Evolutionary conservation across 2,797 vertebrate species (phyloP), one percentile per base, ranked within the genome.

Genomic region (Ciconia nigra): DNA sequence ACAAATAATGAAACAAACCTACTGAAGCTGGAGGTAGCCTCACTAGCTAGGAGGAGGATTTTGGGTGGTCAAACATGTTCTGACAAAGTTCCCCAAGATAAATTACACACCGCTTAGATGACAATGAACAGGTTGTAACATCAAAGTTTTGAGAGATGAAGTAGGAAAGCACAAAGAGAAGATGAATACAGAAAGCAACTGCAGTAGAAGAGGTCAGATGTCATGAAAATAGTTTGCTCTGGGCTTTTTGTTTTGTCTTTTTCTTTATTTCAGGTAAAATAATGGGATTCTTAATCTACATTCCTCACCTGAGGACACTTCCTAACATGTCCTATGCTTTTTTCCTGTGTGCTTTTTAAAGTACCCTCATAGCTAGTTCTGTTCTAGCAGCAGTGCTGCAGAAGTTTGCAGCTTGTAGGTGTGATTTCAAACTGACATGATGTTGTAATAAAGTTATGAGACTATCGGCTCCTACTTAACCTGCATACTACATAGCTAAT

Each of bases 51-150:
- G 67, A 76, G 93, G 73, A 95, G 33, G 57, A 87, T 89, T 95
- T 94, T 89, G 95, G 96, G 93, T 93, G 93, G 92, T 85, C 92
- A 93, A 26, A 78, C 95, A 0, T 94, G 95, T 96, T 97, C 93
- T 95, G 90, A 96, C 94, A 96, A 63, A 77, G 74, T 94, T 89
- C 74, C 39, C 20, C 74, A 61, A 87, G 88, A 87, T 92, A 80
- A 83, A 87, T 95, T 94, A 83, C 71, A 90, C 83, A 83, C 88
- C 31, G 11, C 52, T 80, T 92, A 94, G 88, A 95, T 85, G 91
- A 85, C 96, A 95, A 14, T 87, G 90, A 83, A 80, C 86, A 83
- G 94, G 54, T 87, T 89, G 83, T 93, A 94, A 90, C 95, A 83
- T 90, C 92, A 81, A 87, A 93, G 88, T 65, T 91, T 58, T 71